phyloP scores from a whole-genome alignment of 2,113 vertebrate species.

The Vimba vimba region DNA sequence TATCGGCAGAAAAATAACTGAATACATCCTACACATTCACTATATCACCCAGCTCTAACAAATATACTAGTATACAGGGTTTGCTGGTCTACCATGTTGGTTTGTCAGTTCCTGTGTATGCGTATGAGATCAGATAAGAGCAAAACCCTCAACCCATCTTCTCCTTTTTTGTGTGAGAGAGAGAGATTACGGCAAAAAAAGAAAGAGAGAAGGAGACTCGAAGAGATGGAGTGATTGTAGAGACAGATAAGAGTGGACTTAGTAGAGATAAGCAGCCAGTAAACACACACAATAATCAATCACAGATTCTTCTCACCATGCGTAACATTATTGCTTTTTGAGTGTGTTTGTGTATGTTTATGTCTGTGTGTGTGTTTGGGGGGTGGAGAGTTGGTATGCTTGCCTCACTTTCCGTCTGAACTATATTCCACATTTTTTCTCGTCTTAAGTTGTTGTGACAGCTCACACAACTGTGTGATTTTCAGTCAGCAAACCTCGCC shows the following conservation, averaged over 20 bases:
- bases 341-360: constrained; percentile 27
- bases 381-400: neutral
- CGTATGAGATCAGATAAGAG: constrained; percentile 43
- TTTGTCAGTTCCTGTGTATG: constrained; percentile 17
- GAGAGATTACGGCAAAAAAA: constrained; percentile 38
- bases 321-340: constrained; percentile 15
- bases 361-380: neutral
- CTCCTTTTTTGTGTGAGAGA: constrained; percentile 28
- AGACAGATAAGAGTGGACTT: constrained; percentile 40
- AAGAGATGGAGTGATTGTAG: constrained; percentile 39
- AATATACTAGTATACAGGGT: neutral
- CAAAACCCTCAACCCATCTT: constrained; percentile 39
- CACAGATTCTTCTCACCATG: constrained; percentile 2
- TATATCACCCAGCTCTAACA: neutral
- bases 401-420: neutral
- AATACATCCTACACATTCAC: neutral
- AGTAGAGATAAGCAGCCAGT: constrained; percentile 41
- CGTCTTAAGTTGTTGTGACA: constrained; percentile 27
- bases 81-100: neutral
- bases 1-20: neutral
- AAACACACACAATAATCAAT: constrained; percentile 37
- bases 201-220: constrained; percentile 23
- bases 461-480: neutral
- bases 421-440: constrained; percentile 8
- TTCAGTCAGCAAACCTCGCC: constrained; percentile 6